These are phyloP conservation scores for Chloebia gouldiae DNA, from an alignment of 2,113 vertebrate species.

Conservation along the genomic window DNA sequence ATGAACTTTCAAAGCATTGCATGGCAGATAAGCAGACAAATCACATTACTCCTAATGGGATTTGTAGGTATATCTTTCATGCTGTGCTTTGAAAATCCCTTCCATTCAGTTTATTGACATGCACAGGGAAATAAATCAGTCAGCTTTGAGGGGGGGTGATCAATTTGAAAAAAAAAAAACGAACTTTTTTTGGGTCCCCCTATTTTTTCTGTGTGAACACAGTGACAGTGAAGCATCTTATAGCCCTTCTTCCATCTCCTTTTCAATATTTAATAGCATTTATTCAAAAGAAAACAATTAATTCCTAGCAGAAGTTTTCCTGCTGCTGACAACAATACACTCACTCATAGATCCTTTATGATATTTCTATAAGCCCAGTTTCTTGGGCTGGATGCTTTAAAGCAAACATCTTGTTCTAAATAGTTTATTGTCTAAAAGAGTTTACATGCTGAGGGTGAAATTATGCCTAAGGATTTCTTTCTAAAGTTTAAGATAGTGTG, in stretches of 20 bases:
- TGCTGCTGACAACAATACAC: neutral
- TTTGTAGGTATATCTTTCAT: conserved; percentile 67
- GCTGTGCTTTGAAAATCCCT: conserved; percentile 70
- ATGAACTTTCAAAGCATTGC: conserved; percentile 58
- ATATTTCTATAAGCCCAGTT: neutral
- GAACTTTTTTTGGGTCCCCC: neutral
- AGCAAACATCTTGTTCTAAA: neutral
- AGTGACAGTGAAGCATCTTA: neutral
- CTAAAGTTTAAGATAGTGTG: neutral
- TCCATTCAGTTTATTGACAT: conserved; percentile 53
- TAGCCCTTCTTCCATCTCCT: neutral
- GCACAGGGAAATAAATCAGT: conserved; percentile 46
- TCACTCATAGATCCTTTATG: neutral
- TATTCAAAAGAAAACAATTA: conserved; percentile 30
- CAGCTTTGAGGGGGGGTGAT: neutral
- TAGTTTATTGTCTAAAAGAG: neutral
- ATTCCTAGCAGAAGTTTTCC: neutral
- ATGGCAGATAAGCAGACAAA: conserved; percentile 58
- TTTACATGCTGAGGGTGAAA: conserved; percentile 14
- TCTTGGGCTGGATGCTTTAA: neutral
- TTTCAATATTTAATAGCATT: neutral
- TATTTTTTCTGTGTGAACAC: neutral
- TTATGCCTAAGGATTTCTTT: neutral
- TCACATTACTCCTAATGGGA: conserved; percentile 69
- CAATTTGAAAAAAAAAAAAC: neutral